These are phyloP conservation scores for Rhimphoctona megacephalus DNA, from an alignment of 2,888 invertebrate species.

Conservation along the genomic window DNA sequence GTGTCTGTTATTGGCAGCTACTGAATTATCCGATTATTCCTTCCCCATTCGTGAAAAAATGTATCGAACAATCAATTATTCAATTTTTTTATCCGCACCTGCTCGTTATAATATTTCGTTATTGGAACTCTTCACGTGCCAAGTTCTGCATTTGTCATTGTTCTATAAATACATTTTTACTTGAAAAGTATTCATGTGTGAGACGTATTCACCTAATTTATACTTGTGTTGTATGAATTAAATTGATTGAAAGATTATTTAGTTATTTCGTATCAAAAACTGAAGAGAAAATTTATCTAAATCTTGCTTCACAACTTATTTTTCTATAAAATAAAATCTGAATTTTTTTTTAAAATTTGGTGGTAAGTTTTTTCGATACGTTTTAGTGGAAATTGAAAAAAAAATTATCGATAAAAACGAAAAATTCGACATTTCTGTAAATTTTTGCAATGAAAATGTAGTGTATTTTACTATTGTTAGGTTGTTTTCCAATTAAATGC, in stretches of 20 bases:
- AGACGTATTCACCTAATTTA: not conserved
- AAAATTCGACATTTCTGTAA: not conserved
- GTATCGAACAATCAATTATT: conserved; percentile 33
- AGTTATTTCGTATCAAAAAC: not conserved
- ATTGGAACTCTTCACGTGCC: not conserved
- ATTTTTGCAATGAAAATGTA: not conserved
- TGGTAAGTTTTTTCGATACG: not conserved
- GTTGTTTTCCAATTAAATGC: not conserved
- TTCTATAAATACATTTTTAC: not conserved
- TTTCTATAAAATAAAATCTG: not conserved
- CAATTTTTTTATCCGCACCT: conserved; percentile 1
- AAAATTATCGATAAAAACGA: no score
- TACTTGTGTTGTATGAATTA: not conserved
- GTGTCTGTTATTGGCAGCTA: conserved; percentile 39
- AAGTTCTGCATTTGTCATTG: not conserved
- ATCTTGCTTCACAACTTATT: not conserved
- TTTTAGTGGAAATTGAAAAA: no score
- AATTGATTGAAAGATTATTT: not conserved
- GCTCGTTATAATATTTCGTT: not conserved
- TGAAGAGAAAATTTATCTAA: not conserved
- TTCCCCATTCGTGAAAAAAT: not conserved
- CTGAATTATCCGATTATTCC: conserved; percentile 30
- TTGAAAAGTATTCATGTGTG: not conserved
- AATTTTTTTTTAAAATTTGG: not conserved
- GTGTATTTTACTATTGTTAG: not conserved